Conservation (phyloP, 30 jellyfish, hydroid and myxozoan genomes). For the Nemopilema nomurai region DNA sequence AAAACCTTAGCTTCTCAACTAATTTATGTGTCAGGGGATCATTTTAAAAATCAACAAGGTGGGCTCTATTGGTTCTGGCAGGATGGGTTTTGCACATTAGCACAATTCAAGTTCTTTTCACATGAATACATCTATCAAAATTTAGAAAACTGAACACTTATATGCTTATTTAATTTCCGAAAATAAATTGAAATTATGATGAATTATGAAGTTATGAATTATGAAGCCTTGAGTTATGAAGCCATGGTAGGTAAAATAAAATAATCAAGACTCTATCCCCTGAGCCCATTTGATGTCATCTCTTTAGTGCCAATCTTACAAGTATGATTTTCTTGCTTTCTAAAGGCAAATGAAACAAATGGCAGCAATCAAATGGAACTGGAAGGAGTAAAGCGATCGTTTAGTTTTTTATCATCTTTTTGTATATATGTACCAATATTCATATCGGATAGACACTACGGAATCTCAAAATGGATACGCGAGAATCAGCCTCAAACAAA, state of each 20-base stretch:
- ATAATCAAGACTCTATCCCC: too few species aligned
- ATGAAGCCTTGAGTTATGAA: too few species aligned
- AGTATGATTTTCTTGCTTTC: background rate
- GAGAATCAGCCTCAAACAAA: background rate
- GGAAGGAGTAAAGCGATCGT: slow-evolving; percentile 16
- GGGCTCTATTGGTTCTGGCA: background rate
- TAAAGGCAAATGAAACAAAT: slow-evolving; percentile 23
- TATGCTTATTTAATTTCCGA: background rate
- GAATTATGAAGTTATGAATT: background rate
- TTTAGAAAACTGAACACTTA: background rate
- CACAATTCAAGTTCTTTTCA: background rate
- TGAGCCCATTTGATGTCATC: background rate
- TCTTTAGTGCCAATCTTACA: background rate
- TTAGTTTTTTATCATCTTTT: background rate
- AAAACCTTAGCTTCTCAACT: background rate
- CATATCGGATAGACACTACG: slow-evolving; percentile 27
- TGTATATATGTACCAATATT: slow-evolving; percentile 1
- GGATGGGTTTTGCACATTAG: background rate
- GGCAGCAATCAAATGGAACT: slow-evolving; percentile 19
- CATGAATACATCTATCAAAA: background rate
- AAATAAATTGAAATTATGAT: background rate
- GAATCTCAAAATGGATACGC: slow-evolving; percentile 23
- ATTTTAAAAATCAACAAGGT: background rate
- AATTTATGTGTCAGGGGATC: background rate
- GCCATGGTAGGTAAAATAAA: too few species aligned